A percentile compares a stretch with the other conserved stretches of the same genome.
Evolutionary conservation across 2,797 vertebrate genomes (phyloP).

Genomic region (Enteromius trimaculatus): DNA sequence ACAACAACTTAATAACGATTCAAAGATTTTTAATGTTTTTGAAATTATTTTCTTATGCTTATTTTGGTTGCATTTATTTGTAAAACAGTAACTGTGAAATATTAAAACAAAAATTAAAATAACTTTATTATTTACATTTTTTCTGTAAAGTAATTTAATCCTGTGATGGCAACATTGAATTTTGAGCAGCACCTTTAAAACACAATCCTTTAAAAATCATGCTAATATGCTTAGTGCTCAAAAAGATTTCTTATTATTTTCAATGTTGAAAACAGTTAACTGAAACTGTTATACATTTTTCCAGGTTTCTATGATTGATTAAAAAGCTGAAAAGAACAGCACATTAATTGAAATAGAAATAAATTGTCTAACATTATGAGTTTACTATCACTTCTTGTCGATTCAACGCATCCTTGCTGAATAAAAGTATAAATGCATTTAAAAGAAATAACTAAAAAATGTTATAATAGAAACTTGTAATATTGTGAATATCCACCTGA

Average conservation of each 20-base stretch:
- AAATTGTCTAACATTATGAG: not conserved
- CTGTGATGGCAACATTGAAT: not conserved
- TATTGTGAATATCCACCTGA: not conserved
- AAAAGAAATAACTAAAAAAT: not conserved
- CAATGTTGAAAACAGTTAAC: not conserved
- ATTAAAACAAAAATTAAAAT: not conserved
- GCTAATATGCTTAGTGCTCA: too few relatives aligned
- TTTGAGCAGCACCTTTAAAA: not conserved
- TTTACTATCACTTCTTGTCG: not conserved
- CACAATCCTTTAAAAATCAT: not conserved
- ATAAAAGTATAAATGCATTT: not conserved
- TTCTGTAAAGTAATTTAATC: not conserved
- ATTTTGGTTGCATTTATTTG: not conserved
- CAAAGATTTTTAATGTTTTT: not conserved
- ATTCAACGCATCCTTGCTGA: not conserved
- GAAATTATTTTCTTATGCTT: not conserved
- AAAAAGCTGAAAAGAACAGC: not conserved
- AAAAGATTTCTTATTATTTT: not conserved
- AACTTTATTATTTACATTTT: not conserved
- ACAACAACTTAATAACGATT: not conserved
- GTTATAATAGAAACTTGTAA: not conserved
- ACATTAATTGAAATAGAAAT: not conserved
- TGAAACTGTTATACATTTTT: not conserved
- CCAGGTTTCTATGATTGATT: not conserved
- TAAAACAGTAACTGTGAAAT: not conserved